A percentile compares a stretch with the other conserved stretches of the same genome.
These are phyloP conservation scores for Ovibos moschatus DNA, from an alignment of 2,113 vertebrate species.

Conservation along the genomic window DNA sequence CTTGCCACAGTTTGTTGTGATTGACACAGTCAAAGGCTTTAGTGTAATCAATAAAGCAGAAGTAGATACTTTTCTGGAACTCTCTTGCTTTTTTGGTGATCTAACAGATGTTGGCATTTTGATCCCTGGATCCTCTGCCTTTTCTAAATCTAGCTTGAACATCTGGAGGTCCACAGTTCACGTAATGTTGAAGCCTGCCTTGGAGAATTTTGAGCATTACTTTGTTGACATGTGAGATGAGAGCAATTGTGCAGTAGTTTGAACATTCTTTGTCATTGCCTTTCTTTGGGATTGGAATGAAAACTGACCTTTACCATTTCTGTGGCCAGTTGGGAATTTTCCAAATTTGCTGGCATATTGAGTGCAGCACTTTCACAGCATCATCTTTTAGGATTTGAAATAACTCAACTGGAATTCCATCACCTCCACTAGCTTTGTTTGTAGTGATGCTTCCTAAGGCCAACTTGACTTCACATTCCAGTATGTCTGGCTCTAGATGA, in stretches of 20 bases:
- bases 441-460: background rate
- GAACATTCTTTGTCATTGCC: background rate
- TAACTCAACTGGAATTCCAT: background rate
- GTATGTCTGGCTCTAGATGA: background rate
- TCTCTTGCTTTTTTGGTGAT: background rate
- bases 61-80: background rate
- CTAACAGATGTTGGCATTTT: background rate
- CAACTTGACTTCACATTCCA: background rate
- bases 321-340: background rate
- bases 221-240: background rate
- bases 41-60: background rate
- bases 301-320: background rate
- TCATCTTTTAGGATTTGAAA: background rate
- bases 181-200: rapidly evolving
- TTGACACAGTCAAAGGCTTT: background rate
- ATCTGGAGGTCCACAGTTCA: background rate
- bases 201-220: background rate
- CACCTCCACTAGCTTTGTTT: background rate
- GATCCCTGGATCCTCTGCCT: background rate
- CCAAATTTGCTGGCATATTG: background rate
- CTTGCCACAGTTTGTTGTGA: background rate
- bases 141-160: background rate
- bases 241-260: background rate
- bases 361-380: background rate
- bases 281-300: background rate